phyloP scores from a whole-genome alignment of 2,888 invertebrate species.

The Macrosiphum euphorbiae region DNA sequence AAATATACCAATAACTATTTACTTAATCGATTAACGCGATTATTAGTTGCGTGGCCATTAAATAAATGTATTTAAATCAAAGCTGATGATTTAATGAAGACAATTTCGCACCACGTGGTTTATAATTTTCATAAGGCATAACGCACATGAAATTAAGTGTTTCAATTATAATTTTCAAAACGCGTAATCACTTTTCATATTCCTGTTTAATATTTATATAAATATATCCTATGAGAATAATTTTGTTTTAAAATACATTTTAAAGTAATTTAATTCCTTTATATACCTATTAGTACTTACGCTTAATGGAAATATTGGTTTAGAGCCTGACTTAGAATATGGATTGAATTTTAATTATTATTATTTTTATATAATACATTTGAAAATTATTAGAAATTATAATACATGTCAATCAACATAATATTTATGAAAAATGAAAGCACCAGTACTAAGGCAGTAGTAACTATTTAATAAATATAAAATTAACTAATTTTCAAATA shows the following conservation, averaged over 20 bases:
- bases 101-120: slow-evolving; percentile 31
- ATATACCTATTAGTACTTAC: neutral
- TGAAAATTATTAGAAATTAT: neutral
- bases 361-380: neutral
- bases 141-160: neutral
- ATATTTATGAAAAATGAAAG: neutral
- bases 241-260: neutral
- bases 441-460: too few relatives aligned
- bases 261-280: neutral
- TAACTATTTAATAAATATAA: too few relatives aligned
- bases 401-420: neutral
- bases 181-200: neutral
- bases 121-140: neutral
- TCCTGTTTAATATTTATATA: neutral
- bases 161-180: neutral
- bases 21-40: neutral
- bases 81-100: neutral
- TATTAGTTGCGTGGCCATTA: neutral
- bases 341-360: neutral
- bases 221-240: neutral
- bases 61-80: slow-evolving; percentile 32
- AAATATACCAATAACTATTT: neutral
- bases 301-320: neutral
- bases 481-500: too few relatives aligned
- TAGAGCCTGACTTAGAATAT: neutral